These are phyloP conservation scores for Chironomus riparius DNA, from an alignment of 2,888 invertebrate genomes.

Conservation along the genomic window DNA sequence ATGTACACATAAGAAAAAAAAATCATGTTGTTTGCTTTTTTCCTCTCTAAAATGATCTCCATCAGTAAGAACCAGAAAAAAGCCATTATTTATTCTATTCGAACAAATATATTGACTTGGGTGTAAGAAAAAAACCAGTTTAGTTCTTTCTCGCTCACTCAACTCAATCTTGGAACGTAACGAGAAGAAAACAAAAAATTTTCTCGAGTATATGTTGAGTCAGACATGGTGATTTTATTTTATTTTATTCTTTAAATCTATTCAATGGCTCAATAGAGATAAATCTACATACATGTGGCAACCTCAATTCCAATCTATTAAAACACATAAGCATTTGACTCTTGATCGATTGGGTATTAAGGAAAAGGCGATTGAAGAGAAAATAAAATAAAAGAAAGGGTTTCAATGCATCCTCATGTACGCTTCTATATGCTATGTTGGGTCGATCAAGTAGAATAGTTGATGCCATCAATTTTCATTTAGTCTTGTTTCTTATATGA, in stretches of 20 bases:
- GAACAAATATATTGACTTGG: constrained; percentile 5
- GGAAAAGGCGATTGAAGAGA: background rate
- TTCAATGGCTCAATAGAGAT: too few species aligned
- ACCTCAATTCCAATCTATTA: constrained; percentile 8
- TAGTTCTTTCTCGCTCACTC: background rate
- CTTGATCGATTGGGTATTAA: constrained; percentile 1
- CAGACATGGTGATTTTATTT: constrained; percentile 1
- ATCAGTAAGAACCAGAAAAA: constrained; percentile 6
- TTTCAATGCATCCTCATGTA: background rate
- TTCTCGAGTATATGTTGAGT: background rate
- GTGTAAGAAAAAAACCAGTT: constrained; percentile 6
- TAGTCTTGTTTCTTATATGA: too few species aligned
- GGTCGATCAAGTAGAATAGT: background rate
- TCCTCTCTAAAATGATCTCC: background rate
- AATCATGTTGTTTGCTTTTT: constrained; percentile 18
- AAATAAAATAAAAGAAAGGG: background rate
- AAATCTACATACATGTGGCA: background rate
- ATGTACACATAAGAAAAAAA: background rate
- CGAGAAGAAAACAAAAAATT: background rate
- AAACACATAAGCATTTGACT: background rate
- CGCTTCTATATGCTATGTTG: background rate
- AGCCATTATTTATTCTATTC: constrained; percentile 11
- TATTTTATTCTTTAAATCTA: background rate
- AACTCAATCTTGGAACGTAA: background rate
- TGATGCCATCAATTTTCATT: background rate